phyloP scores from a whole-genome alignment of 2,113 vertebrate genomes.

The Hippocampus guttulatus region DNA sequence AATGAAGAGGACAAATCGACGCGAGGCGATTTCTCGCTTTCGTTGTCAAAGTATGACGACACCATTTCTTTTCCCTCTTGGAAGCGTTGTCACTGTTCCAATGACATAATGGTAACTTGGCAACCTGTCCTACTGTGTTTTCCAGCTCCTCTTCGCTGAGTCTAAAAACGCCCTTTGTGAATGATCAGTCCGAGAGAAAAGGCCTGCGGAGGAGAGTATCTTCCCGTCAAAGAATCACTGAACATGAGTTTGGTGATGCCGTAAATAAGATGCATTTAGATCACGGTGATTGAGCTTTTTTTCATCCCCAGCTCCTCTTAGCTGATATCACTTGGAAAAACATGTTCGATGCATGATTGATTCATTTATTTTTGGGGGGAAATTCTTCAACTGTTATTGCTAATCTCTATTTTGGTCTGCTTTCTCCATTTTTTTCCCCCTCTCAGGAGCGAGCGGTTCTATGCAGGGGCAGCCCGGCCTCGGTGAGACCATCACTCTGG shows the following conservation, averaged over 20 bases:
- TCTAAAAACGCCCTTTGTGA: conserved; percentile 59
- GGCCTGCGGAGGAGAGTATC: conserved; percentile 52
- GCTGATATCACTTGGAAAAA: too few species aligned
- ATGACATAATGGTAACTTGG: neutral
- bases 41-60: conserved; percentile 46
- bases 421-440: neutral
- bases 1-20: conserved; percentile 18
- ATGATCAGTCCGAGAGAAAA: conserved; percentile 38
- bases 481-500: conserved; percentile 55
- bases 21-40: conserved; percentile 31
- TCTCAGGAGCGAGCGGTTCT: conserved; percentile 32
- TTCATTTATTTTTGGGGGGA: neutral
- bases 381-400: neutral
- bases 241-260: conserved; percentile 62
- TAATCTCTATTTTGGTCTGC: neutral
- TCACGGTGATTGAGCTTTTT: conserved; percentile 6
- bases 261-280: conserved; percentile 25
- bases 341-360: neutral
- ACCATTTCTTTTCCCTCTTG: neutral
- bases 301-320: too few species aligned
- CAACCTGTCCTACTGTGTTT: conserved; percentile 9
- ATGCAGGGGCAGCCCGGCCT: neutral
- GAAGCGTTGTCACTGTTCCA: neutral
- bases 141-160: conserved; percentile 50
- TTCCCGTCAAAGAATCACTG: conserved; percentile 46